Evolutionary conservation across 2,888 invertebrate genomes (phyloP), one percentile per base, ranked within the genome.

Genomic region (Hedya salicella): DNA sequence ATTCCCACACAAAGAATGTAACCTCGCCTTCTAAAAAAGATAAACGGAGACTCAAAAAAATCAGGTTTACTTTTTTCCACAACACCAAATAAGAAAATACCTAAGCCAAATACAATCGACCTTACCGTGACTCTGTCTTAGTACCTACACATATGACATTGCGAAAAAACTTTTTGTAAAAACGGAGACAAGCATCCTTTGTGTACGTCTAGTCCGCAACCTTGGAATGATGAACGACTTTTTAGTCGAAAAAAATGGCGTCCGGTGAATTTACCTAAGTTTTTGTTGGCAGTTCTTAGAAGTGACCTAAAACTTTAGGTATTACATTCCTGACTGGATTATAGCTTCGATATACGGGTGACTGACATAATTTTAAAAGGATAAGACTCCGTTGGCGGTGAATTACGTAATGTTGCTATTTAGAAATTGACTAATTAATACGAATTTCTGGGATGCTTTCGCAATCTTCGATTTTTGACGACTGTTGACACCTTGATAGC

Each of bases 241-340:
- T 89, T 89, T 89, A 86, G 84, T 72, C 69, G 70, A 71, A 90
- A 89, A 90, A 87, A 83, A 71, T 67, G 62, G 79, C 85, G 88
- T 87, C 88, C 88, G 87, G 91, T 91, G 91, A 92, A 85, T 87
- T 91, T 91, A 87, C 87, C 89, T 88, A 88, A 88, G 82, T 90
- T 91, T 91, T 91, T 91, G 90, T 78, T 75, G 76, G 72, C 78
- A 71, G 73, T 91, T 91, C 91, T 88, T 54, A 84, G 91, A 91
- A 91, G 72, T 77, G 77, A 79, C 81, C 81, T 86, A 83, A 81
- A 73, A 74, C 56, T 54, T 69, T 71, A 71, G 69, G 69, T 72
- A 69, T 66, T 69, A 56, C 71, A 71, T 71, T 70, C 70, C 65
- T 73, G 77, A 69, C 76, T 80, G 72, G 78, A 84, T 86, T 85